A percentile compares a stretch with the other conserved stretches of the same genome.
Conservation (phyloP, 2,113 vertebrate genomes). For the Nerophis ophidion region DNA sequence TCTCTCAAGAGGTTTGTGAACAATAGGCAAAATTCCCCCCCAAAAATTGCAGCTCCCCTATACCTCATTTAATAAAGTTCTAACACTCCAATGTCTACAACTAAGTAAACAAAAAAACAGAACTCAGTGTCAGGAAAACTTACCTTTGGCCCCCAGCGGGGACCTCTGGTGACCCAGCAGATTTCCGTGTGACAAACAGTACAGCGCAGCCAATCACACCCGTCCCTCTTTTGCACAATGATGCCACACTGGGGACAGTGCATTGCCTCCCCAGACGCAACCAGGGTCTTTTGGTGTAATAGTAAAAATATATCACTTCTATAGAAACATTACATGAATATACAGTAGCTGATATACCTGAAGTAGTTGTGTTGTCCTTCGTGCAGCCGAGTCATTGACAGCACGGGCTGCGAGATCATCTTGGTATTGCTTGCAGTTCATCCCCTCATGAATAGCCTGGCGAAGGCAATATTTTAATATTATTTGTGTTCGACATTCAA, state of each 20-base stretch:
- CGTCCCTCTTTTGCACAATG: conserved; percentile 90
- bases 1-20: too few relatives aligned
- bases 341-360: conserved; percentile 55
- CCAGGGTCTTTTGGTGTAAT: conserved; percentile 62
- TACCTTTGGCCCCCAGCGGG: conserved; percentile 85
- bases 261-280: conserved; percentile 88
- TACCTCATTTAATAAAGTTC: too few relatives aligned
- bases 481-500: not conserved
- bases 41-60: too few relatives aligned
- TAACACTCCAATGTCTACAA: not conserved
- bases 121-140: conserved; percentile 6
- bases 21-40: too few relatives aligned
- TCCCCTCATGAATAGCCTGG: conserved; percentile 79
- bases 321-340: not conserved
- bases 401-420: conserved; percentile 73
- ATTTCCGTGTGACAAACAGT: conserved; percentile 92
- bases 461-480: not conserved
- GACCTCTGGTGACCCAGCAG: conserved; percentile 94
- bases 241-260: conserved; percentile 86
- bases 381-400: conserved; percentile 73
- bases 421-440: conserved; percentile 81
- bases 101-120: too few relatives aligned
- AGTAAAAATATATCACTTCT: not conserved
- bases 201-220: conserved; percentile 93
- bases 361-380: conserved; percentile 76